Evolutionary conservation across 2,888 invertebrate genomes (phyloP).

Genomic region (Ceriagrion tenellum): DNA sequence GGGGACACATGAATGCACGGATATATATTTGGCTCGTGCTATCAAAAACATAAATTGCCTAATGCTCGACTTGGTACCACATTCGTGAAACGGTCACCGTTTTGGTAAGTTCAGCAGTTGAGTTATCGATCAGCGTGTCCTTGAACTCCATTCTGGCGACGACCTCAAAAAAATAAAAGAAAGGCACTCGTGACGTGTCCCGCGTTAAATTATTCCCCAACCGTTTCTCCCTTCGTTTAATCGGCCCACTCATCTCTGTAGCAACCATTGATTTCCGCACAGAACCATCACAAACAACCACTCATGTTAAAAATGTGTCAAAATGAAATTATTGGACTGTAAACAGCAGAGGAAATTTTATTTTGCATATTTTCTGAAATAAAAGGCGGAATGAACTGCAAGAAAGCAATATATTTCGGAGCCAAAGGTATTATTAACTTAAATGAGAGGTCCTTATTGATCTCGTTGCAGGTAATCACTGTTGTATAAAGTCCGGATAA

Average conservation of each 20-base stretch:
- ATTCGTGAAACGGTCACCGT: background rate
- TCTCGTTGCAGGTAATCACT: no score
- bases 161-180: conserved; percentile 17
- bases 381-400: no score
- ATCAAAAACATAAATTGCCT: background rate
- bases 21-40: no score
- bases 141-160: background rate
- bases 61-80: background rate
- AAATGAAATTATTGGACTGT: background rate
- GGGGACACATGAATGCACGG: no score
- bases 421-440: no score
- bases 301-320: no score
- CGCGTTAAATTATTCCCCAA: conserved; percentile 18
- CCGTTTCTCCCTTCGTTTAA: background rate
- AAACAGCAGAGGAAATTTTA: background rate
- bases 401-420: no score
- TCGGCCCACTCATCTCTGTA: background rate
- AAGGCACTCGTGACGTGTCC: conserved; percentile 14
- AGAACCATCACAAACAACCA: background rate
- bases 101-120: background rate
- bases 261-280: conserved; percentile 30
- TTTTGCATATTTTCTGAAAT: no score
- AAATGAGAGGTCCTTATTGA: no score
- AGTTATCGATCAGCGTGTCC: conserved; percentile 40
- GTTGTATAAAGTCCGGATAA: no score